A percentile compares a stretch with the other conserved stretches of the same genome.
Conservation (phyloP, 2,888 invertebrate species). For the Theretra japonica region DNA sequence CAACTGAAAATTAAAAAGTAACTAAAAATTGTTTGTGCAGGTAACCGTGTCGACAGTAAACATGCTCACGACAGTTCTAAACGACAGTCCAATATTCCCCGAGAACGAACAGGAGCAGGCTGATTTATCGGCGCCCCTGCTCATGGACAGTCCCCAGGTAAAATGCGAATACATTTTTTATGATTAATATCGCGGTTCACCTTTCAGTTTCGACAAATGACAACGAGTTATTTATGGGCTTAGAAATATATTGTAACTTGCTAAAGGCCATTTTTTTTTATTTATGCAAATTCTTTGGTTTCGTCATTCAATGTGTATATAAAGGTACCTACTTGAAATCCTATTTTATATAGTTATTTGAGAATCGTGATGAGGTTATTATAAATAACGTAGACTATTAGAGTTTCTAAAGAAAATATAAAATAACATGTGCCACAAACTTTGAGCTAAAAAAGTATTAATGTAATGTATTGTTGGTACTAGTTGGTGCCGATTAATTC, state of each 20-base stretch:
- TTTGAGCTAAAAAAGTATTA: too few relatives aligned
- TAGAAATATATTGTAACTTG: not conserved
- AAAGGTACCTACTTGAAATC: not conserved
- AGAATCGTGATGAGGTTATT: too few relatives aligned
- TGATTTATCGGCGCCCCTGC: conserved; percentile 88
- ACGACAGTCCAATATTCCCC: conserved; percentile 94
- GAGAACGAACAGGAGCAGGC: conserved; percentile 89
- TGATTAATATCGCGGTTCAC: conserved; percentile 7
- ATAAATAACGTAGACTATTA: too few relatives aligned
- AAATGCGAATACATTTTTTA: conserved; percentile 34
- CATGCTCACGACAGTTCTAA: conserved; percentile 93
- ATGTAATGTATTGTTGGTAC: too few relatives aligned
- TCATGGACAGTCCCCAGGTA: conserved; percentile 93
- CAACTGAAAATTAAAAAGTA: too few relatives aligned
- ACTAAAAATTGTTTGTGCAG: conserved; percentile 53
- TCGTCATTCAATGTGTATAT: not conserved
- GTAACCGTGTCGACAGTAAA: conserved; percentile 96
- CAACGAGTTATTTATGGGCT: not conserved
- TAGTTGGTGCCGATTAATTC: too few relatives aligned
- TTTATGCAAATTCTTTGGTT: not conserved
- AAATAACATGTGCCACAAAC: too few relatives aligned
- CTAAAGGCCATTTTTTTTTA: not conserved
- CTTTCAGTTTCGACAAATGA: not conserved
- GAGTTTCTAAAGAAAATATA: too few relatives aligned
- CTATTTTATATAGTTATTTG: too few relatives aligned